These are phyloP conservation scores for Calidris pugnax DNA, from an alignment of 2,113 vertebrate genomes.

Conservation along the genomic window DNA sequence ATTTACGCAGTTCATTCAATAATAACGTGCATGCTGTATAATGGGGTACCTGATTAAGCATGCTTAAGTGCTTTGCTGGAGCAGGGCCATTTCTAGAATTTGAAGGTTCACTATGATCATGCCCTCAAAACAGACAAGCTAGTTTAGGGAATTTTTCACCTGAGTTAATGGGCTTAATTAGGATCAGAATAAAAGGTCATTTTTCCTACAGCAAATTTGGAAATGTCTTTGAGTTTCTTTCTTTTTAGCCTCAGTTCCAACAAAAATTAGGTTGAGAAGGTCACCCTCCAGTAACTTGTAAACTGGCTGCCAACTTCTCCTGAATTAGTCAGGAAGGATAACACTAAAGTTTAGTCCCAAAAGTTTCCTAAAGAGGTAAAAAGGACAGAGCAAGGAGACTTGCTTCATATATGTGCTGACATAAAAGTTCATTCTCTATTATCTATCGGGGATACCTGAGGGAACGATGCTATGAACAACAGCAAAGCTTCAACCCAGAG, in stretches of 20 bases:
- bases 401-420: background rate
- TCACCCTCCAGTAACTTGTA: background rate
- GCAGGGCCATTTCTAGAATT: conserved; percentile 42
- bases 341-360: background rate
- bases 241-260: background rate
- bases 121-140: conserved; percentile 11
- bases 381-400: background rate
- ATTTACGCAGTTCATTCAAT: conserved; percentile 50
- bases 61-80: conserved; percentile 62
- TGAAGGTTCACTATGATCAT: conserved; percentile 14
- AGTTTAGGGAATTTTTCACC: conserved; percentile 25
- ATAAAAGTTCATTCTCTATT: background rate
- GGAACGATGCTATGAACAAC: background rate
- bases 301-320: background rate
- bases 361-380: background rate
- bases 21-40: conserved; percentile 33
- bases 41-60: conserved; percentile 56
- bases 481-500: background rate
- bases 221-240: background rate
- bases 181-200: background rate
- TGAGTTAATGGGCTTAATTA: conserved; percentile 13
- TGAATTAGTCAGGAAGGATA: background rate
- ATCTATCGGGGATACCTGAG: background rate
- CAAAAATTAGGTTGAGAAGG: background rate
- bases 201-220: background rate